Evolutionary conservation across 2,113 vertebrate species (phyloP).

Genomic region (Seriola dumerili): DNA sequence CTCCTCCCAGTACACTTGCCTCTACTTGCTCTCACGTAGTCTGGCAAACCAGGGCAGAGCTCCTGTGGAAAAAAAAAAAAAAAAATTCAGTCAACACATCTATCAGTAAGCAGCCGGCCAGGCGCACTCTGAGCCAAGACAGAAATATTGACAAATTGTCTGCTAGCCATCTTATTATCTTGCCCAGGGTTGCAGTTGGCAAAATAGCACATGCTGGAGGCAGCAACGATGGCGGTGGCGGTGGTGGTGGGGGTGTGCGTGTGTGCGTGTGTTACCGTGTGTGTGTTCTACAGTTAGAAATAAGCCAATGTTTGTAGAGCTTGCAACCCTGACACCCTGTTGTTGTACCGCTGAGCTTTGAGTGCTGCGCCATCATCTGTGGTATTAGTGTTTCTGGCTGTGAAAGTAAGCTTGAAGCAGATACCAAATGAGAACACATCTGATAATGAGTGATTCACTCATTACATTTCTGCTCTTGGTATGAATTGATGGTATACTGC

Average conservation of each 20-base stretch:
- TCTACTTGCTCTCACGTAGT: slow-evolving; percentile 66
- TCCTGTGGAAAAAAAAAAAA: slow-evolving; percentile 44
- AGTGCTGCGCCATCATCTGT: slow-evolving; percentile 59
- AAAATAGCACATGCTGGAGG: slow-evolving; percentile 74
- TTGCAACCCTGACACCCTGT: slow-evolving; percentile 51
- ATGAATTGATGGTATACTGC: slow-evolving; percentile 26
- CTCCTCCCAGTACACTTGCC: slow-evolving; percentile 63
- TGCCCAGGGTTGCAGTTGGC: slow-evolving; percentile 72
- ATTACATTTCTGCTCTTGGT: slow-evolving; percentile 24
- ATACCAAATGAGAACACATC: slow-evolving; percentile 53
- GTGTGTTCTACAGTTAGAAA: slow-evolving; percentile 51
- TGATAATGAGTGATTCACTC: slow-evolving; percentile 49
- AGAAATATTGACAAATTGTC: slow-evolving; percentile 84
- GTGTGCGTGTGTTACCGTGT: slow-evolving; percentile 34
- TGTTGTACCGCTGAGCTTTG: slow-evolving; percentile 57
- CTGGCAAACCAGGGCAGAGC: slow-evolving; percentile 59
- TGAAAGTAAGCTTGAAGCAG: slow-evolving; percentile 37
- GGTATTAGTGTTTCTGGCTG: slow-evolving; percentile 59
- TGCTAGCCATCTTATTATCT: slow-evolving; percentile 77
- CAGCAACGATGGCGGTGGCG: slow-evolving; percentile 29
- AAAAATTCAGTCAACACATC: slow-evolving; percentile 78
- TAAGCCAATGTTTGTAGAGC: slow-evolving; percentile 64
- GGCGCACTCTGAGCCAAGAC: slow-evolving; percentile 79
- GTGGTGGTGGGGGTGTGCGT: neutral
- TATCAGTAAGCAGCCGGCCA: slow-evolving; percentile 78